These are phyloP conservation scores for Salvelinus fontinalis DNA, from an alignment of 2,113 vertebrate species.

Conservation along the genomic window DNA sequence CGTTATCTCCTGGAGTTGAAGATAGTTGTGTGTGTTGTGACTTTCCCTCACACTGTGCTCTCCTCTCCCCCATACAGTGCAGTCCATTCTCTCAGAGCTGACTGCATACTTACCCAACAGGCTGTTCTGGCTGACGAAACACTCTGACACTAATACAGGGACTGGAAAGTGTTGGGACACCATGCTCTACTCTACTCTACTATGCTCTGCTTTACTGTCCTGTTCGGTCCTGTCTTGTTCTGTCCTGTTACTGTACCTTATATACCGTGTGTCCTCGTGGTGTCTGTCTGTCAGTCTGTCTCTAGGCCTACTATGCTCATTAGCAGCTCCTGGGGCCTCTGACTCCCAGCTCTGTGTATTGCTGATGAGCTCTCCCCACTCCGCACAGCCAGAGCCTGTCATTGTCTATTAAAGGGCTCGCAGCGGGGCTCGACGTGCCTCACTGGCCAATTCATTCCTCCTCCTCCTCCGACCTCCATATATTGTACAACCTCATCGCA, in stretches of 20 bases:
- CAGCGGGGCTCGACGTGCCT: neutral
- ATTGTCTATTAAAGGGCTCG: neutral
- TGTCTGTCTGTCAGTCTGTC: neutral
- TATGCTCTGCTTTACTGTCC: neutral
- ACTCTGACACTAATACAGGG: neutral
- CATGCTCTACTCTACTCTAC: no score
- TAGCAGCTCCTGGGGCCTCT: conserved; percentile 4
- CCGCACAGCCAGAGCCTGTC: neutral
- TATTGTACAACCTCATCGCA: neutral
- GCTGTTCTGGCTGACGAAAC: neutral
- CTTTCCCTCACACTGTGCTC: neutral
- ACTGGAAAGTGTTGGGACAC: neutral
- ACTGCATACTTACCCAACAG: no score
- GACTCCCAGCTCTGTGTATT: neutral
- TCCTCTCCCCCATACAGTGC: neutral
- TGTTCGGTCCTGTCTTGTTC: neutral
- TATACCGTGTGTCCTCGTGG: neutral
- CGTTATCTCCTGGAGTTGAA: neutral
- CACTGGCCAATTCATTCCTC: neutral
- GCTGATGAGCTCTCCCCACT: neutral
- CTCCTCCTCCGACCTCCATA: neutral
- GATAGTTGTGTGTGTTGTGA: neutral
- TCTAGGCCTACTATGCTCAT: neutral
- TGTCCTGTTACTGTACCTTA: neutral
- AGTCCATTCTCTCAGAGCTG: neutral